Evolutionary conservation across 2,113 vertebrate genomes (phyloP), one percentile per base, ranked within the genome.

Genomic region (Anseranas semipalmata): DNA sequence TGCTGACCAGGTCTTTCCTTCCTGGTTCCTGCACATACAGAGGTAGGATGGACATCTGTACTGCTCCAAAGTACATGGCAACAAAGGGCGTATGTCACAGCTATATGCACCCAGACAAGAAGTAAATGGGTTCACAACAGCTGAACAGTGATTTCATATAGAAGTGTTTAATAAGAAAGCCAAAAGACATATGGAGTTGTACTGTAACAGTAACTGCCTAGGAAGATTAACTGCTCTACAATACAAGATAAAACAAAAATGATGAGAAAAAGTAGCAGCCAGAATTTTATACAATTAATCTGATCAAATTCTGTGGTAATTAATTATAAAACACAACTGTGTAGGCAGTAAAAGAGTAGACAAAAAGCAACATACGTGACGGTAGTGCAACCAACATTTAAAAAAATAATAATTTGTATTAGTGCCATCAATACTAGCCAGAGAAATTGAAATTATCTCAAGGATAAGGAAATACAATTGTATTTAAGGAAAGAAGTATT

Each of bases 341-440:
- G 8, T 3, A 41, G 14, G 13, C 58, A 83, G 52, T 5, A 21
- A 15, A 72, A 88, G 20, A 4, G 22, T 41, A 76, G 45, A 24
- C 35, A 50, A 80, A 84, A 28, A 13, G 7, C n/a, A 66, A 24
- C 7, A 1, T 0, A 14, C 0, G 4, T 3, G 37, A 76, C 15
- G 4, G 9, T 0, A n/a, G 7, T 5, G 2, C 18, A 85, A 53
- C 1, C 33, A 76, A 45, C 11, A 39, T 12, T 16, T 7, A 62
- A 62, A 62, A 27, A 25, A 55, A 50, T 24, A n/a, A 24, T 15
- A n/a, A 79, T 5, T 37, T 58, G 12, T 1, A 4, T 18, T 60
- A 76, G 5, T 18, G 30, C 32, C n/a, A 27, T 6, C 32, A 60
- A 39, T 3, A 35, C 45, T 11, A 55, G 52, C 10, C 18, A 9